Percentiles rank a stretch among this genome's conserved stretches.
These are phyloP conservation scores for Entomobrya proxima DNA, from an alignment of 2,888 invertebrate genomes.

Conservation along the genomic window DNA sequence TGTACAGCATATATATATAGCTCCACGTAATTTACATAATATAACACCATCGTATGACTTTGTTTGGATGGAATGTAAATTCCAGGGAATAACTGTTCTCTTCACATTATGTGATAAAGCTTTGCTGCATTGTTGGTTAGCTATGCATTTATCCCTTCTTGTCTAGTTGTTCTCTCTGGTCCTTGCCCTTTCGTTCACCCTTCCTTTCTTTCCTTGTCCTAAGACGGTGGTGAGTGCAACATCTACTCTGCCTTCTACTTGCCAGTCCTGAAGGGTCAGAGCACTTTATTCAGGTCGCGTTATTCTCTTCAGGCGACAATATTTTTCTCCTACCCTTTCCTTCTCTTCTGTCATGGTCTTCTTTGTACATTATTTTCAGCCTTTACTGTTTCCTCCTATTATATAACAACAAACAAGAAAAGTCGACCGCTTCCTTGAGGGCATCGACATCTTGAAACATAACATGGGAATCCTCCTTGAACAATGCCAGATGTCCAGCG, in stretches of 20 bases:
- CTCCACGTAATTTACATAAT: too few relatives aligned
- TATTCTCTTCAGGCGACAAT: slow-evolving; percentile 36
- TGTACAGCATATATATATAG: too few relatives aligned
- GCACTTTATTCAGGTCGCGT: slow-evolving; percentile 47
- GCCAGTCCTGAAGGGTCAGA: slow-evolving; percentile 31
- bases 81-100: slow-evolving; percentile 18
- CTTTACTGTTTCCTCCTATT: slow-evolving; percentile 6
- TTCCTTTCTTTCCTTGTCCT: slow-evolving; percentile 20
- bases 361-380: not conserved
- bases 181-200: slow-evolving; percentile 54
- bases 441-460: slow-evolving; percentile 36
- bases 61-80: not conserved
- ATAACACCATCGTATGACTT: too few relatives aligned
- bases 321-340: not conserved
- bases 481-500: slow-evolving; percentile 48
- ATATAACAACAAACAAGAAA: not conserved
- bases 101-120: not conserved
- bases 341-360: not conserved
- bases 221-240: not conserved
- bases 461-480: not conserved
- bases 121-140: not conserved
- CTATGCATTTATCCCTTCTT: not conserved
- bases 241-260: not conserved
- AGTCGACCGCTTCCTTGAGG: slow-evolving; percentile 33
- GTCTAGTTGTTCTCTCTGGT: not conserved